Evolutionary conservation across 2,113 vertebrate genomes (phyloP), one percentile per base, ranked within the genome.

Genomic region (Ailuropoda melanoleuca): DNA sequence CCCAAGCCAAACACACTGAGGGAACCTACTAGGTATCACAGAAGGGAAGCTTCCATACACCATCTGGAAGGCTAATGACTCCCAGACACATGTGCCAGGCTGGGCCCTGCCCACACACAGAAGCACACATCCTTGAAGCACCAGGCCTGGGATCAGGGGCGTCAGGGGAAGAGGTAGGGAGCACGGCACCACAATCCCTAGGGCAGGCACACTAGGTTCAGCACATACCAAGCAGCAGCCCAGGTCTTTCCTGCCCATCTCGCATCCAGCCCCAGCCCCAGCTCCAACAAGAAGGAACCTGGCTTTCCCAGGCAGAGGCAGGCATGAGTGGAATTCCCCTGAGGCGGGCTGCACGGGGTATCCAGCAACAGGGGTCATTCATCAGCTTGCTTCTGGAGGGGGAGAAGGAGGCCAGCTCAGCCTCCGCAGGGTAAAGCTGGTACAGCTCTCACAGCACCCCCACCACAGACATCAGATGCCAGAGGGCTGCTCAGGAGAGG

Each of bases 231-330:
- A 88, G 43, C 6, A 74, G 90, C 55, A 66, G 68, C 90, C 62
- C 12, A 39, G 85, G 81, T 90, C 92, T 74, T 94, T 97, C 93
- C 62, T 15, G 83, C 55, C 55, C 10, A 31, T 58, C 48, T 90
- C 88, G 17, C 26, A 86, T 43, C 58, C 48, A 96, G 53, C 19
- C 68, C 46, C 39, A 72, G 58, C 46, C 64, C 72, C 88, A 95
- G 29, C 84, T 93, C 56, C 96, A 97, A 96, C 70, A 98, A 96
- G 96, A 97, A 96, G 70, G 62, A 97, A 96, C 96, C 83, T 93
- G 74, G 96, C 64, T 87, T 97, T 97, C 66, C 93, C 90, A 94
- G 88, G 96, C 94, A 26, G 31, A 60, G 89, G 82, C 92, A 97
- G 43, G 92, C 92, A 91, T 0, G 11, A 94, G 46, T 56, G 94